Percentiles rank a stretch among this genome's conserved stretches.
Conservation (phyloP, 2,888 invertebrate genomes). For the Hydriomena furcata region DNA sequence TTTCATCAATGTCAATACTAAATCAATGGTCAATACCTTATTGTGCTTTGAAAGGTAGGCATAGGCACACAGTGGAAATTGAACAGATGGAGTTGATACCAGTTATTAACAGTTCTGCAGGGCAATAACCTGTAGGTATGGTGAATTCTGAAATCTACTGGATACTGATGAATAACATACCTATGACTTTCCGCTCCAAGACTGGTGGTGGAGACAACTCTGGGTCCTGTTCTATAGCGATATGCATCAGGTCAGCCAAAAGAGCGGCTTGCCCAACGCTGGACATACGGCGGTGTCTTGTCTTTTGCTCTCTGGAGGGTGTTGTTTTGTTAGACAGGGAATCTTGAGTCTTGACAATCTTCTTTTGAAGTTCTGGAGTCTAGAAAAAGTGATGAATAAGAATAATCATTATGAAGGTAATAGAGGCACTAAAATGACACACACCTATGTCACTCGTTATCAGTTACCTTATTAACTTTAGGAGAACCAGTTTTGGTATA, state of each 20-base stretch:
- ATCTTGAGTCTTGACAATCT: constrained; percentile 53
- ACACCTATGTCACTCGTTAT: background rate
- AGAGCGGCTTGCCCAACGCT: constrained; percentile 63
- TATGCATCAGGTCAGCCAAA: constrained; percentile 68
- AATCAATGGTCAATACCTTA: too few species aligned
- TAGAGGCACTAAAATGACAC: too few species aligned
- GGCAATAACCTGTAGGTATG: too few species aligned
- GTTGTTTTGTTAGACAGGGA: constrained; percentile 54
- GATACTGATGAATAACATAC: too few species aligned
- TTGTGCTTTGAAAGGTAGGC: too few species aligned
- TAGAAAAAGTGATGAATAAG: too few species aligned
- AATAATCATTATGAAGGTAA: too few species aligned
- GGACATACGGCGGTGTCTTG: constrained; percentile 67
- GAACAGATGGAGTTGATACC: too few species aligned
- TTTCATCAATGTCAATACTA: too few species aligned
- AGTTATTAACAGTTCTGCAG: too few species aligned
- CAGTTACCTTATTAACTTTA: constrained; percentile 61
- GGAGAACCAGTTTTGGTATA: constrained; percentile 70
- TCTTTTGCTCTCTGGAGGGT: constrained; percentile 56
- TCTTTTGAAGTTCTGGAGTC: constrained; percentile 71
- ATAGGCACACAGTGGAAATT: too few species aligned
- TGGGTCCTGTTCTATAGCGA: constrained; percentile 57
- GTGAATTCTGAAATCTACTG: background rate
- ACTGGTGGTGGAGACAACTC: constrained; percentile 59
- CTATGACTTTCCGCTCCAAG: constrained; percentile 67